Base-by-base conservation (phyloP, 2,113 vertebrate genomes). In the Elephas maximus region DNA sequence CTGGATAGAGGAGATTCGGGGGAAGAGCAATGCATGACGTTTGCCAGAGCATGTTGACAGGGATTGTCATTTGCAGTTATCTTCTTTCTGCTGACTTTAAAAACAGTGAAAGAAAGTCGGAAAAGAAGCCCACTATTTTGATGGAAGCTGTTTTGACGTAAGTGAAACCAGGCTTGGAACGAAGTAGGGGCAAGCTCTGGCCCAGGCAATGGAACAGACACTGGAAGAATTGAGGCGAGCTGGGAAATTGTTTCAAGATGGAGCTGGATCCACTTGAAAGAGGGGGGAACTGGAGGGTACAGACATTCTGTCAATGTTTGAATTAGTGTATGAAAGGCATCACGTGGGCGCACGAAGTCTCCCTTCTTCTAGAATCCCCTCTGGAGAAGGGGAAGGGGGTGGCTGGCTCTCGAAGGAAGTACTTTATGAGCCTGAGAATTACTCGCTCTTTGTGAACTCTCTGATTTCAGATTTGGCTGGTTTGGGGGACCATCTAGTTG, bases 231-330 rank as follows among this genome's bases (percentile, higher is more conserved):
- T 77, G 96, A 95, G 67, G 63, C n/a, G 1, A 82, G 48, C 90
- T 60, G 62, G 88, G 93, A 97, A 95, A 97, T 96, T 95, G 74
- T 48, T 97, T 97, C 92, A 97, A 97, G 97, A 97, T 90, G 77
- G 92, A 93, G 88, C 60, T 97, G 97, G 96, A 97, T 24, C 94
- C 24, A 24, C 94, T 97, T 97, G 95, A 97, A 96, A 97, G 95
- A 28, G 44, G 44, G 15, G 84, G 65, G 30, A 73, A 28, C 76
- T 51, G 9, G 65, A 78, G 94, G 90, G 77, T 53, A n/a, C 81
- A 97, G 90, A 79, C 84, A 8, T 96, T 73, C 77, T 73, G 20
- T 94, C 90, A 57, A 3, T 77, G 81, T 93, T 81, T 77, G 84
- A 87, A 28, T 79, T 28, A 26, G 88, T 60, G 23, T 71, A 8